These are phyloP conservation scores for Oceanodroma tethys DNA, from an alignment of 2,113 vertebrate species.

Conservation along the genomic window DNA sequence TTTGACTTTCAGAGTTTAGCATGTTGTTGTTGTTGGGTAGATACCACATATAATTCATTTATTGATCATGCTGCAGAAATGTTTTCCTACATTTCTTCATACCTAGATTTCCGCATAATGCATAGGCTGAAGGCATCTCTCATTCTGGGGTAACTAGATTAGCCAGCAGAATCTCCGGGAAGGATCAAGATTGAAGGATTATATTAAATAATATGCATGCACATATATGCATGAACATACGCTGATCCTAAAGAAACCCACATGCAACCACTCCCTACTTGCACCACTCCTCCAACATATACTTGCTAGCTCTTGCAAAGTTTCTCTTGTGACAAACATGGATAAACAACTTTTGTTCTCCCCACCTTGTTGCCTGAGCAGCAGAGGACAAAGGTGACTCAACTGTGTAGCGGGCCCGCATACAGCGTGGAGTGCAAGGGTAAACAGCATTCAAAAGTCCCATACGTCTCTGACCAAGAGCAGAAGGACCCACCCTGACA, in stretches of 20 bases:
- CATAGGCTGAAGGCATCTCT: not conserved
- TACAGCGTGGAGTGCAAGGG: not conserved
- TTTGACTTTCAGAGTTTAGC: conserved; percentile 34
- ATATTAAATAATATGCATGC: not conserved
- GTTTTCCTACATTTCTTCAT: not conserved
- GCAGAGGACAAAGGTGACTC: not conserved
- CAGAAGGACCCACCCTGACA: not conserved
- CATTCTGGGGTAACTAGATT: not conserved
- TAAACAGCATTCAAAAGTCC: not conserved
- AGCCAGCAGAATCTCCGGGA: not conserved
- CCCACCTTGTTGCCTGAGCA: not conserved
- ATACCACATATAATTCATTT: conserved; percentile 17
- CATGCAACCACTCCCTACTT: not conserved
- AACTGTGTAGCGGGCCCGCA: fast-evolving
- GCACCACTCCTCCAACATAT: not conserved
- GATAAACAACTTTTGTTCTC: not conserved
- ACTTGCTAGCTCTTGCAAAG: not conserved
- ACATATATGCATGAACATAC: not conserved
- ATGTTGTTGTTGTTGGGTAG: conserved; percentile 17
- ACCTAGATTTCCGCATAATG: conserved; percentile 27
- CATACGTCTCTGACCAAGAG: not conserved
- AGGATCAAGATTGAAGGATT: not conserved
- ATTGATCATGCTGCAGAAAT: conserved; percentile 43
- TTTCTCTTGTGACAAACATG: not conserved
- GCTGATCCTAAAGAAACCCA: not conserved